Percentiles rank a stretch among this genome's conserved stretches.
phyloP scores from a whole-genome alignment of 2,113 vertebrate genomes.

The Kryptolebias marmoratus region DNA sequence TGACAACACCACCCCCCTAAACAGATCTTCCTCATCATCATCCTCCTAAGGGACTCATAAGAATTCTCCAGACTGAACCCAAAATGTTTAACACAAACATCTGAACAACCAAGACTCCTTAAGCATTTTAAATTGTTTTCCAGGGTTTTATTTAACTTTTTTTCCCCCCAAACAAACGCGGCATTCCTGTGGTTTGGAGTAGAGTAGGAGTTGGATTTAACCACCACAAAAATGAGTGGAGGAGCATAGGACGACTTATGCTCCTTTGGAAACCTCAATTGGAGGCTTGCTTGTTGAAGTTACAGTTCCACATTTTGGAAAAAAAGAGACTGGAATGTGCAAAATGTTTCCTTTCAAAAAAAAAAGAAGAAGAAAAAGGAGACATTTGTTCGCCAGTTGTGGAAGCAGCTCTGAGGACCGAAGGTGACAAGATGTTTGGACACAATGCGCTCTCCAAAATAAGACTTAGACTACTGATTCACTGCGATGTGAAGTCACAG shows the following conservation, averaged over 20 bases:
- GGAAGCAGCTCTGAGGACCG: constrained; percentile 25
- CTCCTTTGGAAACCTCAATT: constrained; percentile 71
- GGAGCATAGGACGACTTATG: too few relatives aligned
- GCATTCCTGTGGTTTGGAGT: constrained; percentile 69
- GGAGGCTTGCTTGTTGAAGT: constrained; percentile 70
- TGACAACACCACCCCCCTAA: not conserved
- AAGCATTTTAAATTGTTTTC: constrained; percentile 46
- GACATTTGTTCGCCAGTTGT: constrained; percentile 54
- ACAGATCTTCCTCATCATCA: constrained; percentile 1
- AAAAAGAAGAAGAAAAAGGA: not conserved
- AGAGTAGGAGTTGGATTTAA: constrained; percentile 46
- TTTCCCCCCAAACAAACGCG: constrained; percentile 54
- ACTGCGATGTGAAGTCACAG: too few relatives aligned
- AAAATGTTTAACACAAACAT: constrained; percentile 14
- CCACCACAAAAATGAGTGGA: constrained; percentile 62
- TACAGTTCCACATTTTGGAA: constrained; percentile 62
- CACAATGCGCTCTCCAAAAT: constrained; percentile 39
- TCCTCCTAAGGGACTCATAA: not conserved
- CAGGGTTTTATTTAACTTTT: constrained; percentile 34
- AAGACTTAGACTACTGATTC: not conserved
- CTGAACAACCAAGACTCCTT: constrained; percentile 24
- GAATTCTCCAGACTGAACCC: constrained; percentile 1
- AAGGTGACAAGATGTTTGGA: constrained; percentile 45
- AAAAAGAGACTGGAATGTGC: constrained; percentile 30
- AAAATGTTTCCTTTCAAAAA: constrained; percentile 34